Evolutionary conservation across 2,888 invertebrate species (phyloP), one percentile per base, ranked within the genome.

Genomic region (Leucophenga maculata): DNA sequence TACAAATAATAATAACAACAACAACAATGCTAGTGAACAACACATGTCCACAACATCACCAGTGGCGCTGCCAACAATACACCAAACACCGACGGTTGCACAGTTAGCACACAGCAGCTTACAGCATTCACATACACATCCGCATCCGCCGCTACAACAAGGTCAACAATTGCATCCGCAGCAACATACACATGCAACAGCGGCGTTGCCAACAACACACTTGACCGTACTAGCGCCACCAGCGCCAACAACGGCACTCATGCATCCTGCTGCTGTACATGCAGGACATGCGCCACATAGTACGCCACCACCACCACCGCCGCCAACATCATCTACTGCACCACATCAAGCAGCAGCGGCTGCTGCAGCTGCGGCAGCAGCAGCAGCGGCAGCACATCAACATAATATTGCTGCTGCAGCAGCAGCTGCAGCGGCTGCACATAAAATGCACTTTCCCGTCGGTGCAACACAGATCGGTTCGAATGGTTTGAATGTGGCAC

Each of bases 401-500:
- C 57, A 48, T 9, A 59, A 18, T 48, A 57, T 62, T 31, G 67
- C 68, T 52, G 66, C 26, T 31, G 66, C 68, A 55, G 26, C 57
- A 52, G 65, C 66, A n/a, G 31, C 52, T 11, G 32, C 32, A 31
- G 44, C 74, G 16, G 80, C 75, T 60, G 74, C 77, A 46, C 86
- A 86, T 67, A 86, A 85, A 71, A 74, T 85, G 74, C 83, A 83
- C 71, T 85, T 85, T 74, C 82, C 79, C 78, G 78, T 78, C 78
- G 78, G 80, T 66, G 77, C 80, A 62, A 78, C 83, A 59, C 84
- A 83, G 73, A 79, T 85, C 66, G 85, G 82, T 59, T 77, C 86
- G 65, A 86, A 85, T 55, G 86, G 86, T 8, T 32, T 86, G 0
- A 86, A 86, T 52, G 87, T 86, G 68, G 87, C 86, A 0, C 86